These are phyloP conservation scores for Byasa hedistus DNA, from an alignment of 2,888 invertebrate genomes.

Conservation along the genomic window DNA sequence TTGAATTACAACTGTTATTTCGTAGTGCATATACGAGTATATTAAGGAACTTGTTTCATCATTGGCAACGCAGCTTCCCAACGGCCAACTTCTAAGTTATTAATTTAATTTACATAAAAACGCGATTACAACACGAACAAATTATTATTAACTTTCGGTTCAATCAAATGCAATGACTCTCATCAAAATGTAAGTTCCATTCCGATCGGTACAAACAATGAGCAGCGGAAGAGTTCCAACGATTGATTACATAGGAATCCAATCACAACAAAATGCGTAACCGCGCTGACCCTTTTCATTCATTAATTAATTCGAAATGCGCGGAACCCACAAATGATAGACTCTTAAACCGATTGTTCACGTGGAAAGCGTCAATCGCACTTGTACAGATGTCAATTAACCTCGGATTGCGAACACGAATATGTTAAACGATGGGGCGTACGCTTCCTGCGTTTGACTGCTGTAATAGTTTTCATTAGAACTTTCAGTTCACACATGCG, in stretches of 20 bases:
- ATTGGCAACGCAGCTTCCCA: background rate
- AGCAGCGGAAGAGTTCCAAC: slow-evolving; percentile 42
- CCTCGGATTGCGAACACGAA: slow-evolving; percentile 41
- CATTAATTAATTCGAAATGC: slow-evolving; percentile 71
- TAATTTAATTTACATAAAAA: slow-evolving; percentile 18
- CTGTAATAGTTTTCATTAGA: slow-evolving; percentile 25
- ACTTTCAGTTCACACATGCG: background rate
- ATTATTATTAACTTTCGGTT: slow-evolving; percentile 19
- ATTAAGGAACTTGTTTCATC: background rate
- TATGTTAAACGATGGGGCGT: slow-evolving; percentile 37
- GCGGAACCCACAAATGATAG: slow-evolving; percentile 64
- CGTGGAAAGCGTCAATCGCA: slow-evolving; percentile 60
- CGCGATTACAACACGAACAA: slow-evolving; percentile 19
- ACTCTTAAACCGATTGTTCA: slow-evolving; percentile 65
- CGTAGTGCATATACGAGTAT: background rate
- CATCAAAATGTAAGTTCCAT: slow-evolving; percentile 31
- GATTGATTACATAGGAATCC: slow-evolving; percentile 60
- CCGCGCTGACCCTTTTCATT: slow-evolving; percentile 67
- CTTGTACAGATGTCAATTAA: slow-evolving; percentile 59
- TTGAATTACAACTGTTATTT: no score
- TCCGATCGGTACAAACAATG: slow-evolving; percentile 36
- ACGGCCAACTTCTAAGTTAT: background rate
- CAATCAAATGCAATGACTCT: slow-evolving; percentile 23
- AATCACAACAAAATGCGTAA: slow-evolving; percentile 64
- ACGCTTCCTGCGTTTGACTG: slow-evolving; percentile 19